A percentile compares a stretch with the other conserved stretches of the same genome.
Conservation (phyloP, 2,113 vertebrate species). For the Mus musculus region GRCm39 chr2:166174001-166174500, state of each 20-base stretch:
- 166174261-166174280: not conserved
- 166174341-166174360: not conserved
- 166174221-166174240: not conserved
- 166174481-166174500: not conserved
- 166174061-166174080: not conserved
- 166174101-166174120: not conserved
- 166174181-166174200: not conserved
- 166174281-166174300: not conserved
- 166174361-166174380: not conserved
- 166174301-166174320: not conserved
- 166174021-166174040: not conserved
- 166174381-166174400: not conserved
- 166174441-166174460: not conserved
- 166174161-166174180: not conserved
- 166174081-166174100: not conserved
- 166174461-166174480: not conserved
- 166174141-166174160: not conserved
- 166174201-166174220: not conserved
- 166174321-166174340: not conserved
- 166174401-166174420: not conserved
- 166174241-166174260: not conserved
- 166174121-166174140: not conserved
- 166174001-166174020: rapidly evolving
- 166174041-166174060: not conserved
- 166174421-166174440: not conserved